phyloP scores from a whole-genome alignment of 2,113 vertebrate genomes.

The Neotragus moschatus region DNA sequence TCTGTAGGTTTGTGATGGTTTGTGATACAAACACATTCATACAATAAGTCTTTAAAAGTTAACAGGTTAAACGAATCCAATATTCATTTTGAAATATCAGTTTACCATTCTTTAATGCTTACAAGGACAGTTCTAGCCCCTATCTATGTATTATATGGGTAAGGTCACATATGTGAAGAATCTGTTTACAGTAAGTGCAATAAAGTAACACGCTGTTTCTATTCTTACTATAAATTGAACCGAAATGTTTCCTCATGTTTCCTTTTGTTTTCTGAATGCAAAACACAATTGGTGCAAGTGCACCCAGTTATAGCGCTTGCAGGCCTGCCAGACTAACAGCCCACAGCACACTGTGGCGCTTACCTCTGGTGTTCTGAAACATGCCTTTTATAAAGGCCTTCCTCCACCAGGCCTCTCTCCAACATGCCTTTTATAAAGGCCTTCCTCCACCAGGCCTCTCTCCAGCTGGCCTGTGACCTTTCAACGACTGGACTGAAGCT shows the following conservation, averaged over 20 bases:
- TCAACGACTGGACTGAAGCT: not conserved
- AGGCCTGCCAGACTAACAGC: not conserved
- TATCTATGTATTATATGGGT: not conserved
- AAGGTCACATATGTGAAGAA: not conserved
- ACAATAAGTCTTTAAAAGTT: not conserved
- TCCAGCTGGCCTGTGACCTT: not conserved
- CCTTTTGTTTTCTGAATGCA: not conserved
- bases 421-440: not conserved
- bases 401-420: too few species aligned
- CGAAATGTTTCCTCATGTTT: not conserved
- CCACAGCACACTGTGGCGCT: not conserved
- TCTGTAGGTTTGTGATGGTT: not conserved
- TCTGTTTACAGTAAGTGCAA: not conserved
- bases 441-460: not conserved
- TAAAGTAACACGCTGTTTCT: not conserved
- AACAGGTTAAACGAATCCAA: not conserved
- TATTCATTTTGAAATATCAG: not conserved
- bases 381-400: not conserved
- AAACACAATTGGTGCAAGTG: conserved; percentile 31
- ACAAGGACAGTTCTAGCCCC: not conserved
- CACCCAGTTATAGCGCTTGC: not conserved
- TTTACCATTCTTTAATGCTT: not conserved
- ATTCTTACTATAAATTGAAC: not conserved
- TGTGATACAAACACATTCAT: not conserved
- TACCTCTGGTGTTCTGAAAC: not conserved